Base-by-base conservation (phyloP, 1,140 invertebrate species). In the Drosophila busckii region DNA sequence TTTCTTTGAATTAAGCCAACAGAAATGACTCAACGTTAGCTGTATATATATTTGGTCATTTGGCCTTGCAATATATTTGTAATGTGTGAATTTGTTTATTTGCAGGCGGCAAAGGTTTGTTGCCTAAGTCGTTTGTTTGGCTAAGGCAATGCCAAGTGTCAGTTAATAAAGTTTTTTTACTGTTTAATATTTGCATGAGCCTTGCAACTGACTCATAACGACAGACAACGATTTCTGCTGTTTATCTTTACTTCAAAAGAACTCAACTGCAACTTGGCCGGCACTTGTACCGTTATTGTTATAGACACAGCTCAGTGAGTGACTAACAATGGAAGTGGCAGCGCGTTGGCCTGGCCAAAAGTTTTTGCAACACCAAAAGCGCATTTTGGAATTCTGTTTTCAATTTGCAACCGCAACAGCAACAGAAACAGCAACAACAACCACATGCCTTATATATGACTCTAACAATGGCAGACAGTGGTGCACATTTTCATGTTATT, bases 1-100 rank as follows among this genome's bases (percentile, higher is more conserved):
- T 71, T 80, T 80, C 73, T 71, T 71, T 71, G 63, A 80, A 80
- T 71, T 41, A 34, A n/a, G n/a, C 63, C 52, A 17, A 31, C 22
- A 45, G 26, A 49, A 35, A 35, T 64, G 63, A 71, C 54, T 78
- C 56, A 60, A 80, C 13, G 23, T 26, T 61, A 17, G 41, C 37
- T 54, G 48, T 32, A 46, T 58, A 46, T 54, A 28, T 17, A 37
- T 10, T 12, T 49, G 22, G 34, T 48, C n/a, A 13, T 13, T 25
- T 44, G 48, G 40, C 55, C 55, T 52, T 60, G 56, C 49, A 26
- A 16, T 41, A 9, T 42, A 9, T 42, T 13, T 9, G 22, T 12
- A 8, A 22, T 26, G 19, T 59, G 32, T 44, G 38, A 53, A 37
- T 44, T 49, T 29, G 15, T 23, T 32, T 22, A 16, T 34, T 42